Evolutionary conservation across 2,113 vertebrate genomes (phyloP).

Genomic region (Alectura lathami): DNA sequence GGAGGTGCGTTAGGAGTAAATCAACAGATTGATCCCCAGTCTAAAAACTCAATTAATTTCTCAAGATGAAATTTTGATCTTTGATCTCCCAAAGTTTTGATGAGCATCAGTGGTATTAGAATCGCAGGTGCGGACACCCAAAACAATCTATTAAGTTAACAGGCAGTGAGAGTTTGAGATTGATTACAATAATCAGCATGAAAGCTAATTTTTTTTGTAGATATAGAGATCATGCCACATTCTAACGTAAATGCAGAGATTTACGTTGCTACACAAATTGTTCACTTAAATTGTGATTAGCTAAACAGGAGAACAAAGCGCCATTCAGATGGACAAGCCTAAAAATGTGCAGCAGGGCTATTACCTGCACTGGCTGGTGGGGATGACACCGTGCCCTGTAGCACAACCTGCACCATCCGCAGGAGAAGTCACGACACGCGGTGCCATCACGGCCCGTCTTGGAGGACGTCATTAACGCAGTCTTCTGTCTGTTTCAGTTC

Average conservation of each 20-base stretch:
- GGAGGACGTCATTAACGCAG: no score
- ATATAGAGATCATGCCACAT: not conserved
- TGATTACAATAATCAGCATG: not conserved
- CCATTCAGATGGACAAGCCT: not conserved
- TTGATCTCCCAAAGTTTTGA: not conserved
- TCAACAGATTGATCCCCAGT: not conserved
- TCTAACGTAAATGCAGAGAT: not conserved
- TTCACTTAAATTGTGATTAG: not conserved
- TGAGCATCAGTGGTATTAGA: not conserved
- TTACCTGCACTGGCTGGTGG: not conserved
- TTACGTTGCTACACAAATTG: not conserved
- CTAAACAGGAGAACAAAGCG: not conserved
- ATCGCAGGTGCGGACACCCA: not conserved
- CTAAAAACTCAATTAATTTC: not conserved
- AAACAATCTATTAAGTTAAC: not conserved
- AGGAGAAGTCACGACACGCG: not conserved
- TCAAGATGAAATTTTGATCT: not conserved
- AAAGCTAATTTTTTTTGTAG: not conserved
- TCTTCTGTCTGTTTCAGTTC: no score
- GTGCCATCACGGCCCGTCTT: fast-evolving
- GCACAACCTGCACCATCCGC: not conserved
- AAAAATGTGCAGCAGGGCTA: fast-evolving
- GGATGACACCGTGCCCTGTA: not conserved
- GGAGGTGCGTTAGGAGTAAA: not conserved
- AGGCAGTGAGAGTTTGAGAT: not conserved